Evolutionary conservation across 2,888 invertebrate species (phyloP), one percentile per base, ranked within the genome.

Genomic region (Lasioglossum lativentre): DNA sequence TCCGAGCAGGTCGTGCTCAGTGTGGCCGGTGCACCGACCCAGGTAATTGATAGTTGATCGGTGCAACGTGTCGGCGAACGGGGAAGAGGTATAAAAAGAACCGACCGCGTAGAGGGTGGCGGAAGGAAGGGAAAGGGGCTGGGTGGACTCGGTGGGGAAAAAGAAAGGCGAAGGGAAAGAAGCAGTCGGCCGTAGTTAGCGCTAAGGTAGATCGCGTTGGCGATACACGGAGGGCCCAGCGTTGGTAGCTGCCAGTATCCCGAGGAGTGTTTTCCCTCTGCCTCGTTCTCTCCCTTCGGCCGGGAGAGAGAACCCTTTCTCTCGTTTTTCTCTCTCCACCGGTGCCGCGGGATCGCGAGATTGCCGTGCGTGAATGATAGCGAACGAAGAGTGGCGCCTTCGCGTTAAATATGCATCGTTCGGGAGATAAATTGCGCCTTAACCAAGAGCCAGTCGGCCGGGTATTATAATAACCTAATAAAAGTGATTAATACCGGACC

Each of bases 401-500:
- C 90, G 86, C 91, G 91, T 93, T 93, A 92, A 93, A 91, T 93
- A 91, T 93, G 91, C 92, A 90, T 89, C 92, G 88, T 89, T 88
- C 87, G 87, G 77, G 86, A 92, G 92, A 93, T 93, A 93, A 93
- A 93, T 93, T 92, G 92, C 92, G 86, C 89, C 93, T 91, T 92
- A 92, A 93, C 92, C 91, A 91, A 90, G 91, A 92, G 89, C 91
- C 92, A 90, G 92, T 89, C 92, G 90, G 89, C 86, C 89, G 89
- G 89, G 91, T 92, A 93, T 93, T 93, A 92, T 93, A 93, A 93
- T 93, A 93, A 93, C 91, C 93, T 92, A 93, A 93, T 93, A 93
- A 93, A 93, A 93, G 93, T 93, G 92, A 93, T 93, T 93, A 93
- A 93, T 93, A 91, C 91, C 90, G 86, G 88, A 89, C 87, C 77